A percentile compares a stretch with the other conserved stretches of the same genome.
These are phyloP conservation scores for Blera fallax DNA, from an alignment of 2,888 invertebrate genomes.

Conservation along the genomic window DNA sequence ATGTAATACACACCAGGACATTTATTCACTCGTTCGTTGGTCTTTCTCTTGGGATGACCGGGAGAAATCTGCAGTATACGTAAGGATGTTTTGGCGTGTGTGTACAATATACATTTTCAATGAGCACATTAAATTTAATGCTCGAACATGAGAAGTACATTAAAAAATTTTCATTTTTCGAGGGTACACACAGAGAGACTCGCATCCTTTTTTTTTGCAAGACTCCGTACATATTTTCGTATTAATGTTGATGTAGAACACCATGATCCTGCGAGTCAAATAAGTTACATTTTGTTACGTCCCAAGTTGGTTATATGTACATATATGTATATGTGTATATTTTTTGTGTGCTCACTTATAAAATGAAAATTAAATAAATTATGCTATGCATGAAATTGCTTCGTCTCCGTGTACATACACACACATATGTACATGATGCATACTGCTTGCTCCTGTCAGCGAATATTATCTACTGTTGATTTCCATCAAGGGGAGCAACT, in stretches of 20 bases:
- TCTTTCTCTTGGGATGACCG: constrained; percentile 59
- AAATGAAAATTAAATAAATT: constrained; percentile 62
- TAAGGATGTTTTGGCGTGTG: constrained; percentile 1
- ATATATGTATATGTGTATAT: neutral
- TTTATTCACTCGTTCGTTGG: constrained; percentile 59
- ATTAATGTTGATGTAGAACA: constrained; percentile 52
- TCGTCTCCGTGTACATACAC: neutral
- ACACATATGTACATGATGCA: neutral
- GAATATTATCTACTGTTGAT: no score
- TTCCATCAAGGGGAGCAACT: constrained; percentile 32
- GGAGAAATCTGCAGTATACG: neutral
- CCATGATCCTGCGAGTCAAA: constrained; percentile 37
- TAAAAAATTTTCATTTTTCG: constrained; percentile 41
- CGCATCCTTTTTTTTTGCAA: constrained; percentile 8
- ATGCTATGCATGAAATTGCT: constrained; percentile 9
- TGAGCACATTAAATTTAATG: constrained; percentile 71
- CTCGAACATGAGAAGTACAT: constrained; percentile 69
- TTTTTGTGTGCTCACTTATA: constrained; percentile 26
- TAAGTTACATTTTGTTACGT: constrained; percentile 46
- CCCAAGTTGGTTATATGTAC: constrained; percentile 32
- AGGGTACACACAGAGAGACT: neutral
- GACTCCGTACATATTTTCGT: constrained; percentile 18
- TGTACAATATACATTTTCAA: constrained; percentile 54
- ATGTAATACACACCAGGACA: constrained; percentile 38
- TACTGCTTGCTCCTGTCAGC: neutral